Conservation (phyloP, 2,113 vertebrate species). For the Eleginops maclovinus region DNA sequence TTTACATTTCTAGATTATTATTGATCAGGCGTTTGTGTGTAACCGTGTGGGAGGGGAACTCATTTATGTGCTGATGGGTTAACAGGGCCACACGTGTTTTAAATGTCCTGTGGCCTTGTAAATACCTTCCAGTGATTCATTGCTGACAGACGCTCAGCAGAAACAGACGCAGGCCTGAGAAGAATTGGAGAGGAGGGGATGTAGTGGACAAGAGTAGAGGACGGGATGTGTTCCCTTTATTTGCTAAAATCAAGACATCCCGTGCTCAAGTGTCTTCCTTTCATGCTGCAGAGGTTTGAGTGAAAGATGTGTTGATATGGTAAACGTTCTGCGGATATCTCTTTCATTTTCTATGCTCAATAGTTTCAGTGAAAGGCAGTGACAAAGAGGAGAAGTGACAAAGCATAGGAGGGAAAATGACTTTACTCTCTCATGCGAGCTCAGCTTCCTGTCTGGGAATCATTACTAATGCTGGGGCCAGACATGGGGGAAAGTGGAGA, state of each 20-base stretch:
- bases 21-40: slow-evolving; percentile 10
- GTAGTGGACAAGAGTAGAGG: slow-evolving; percentile 16
- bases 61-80: slow-evolving; percentile 49
- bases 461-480: slow-evolving; percentile 73
- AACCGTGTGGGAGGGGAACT: slow-evolving; percentile 31
- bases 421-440: slow-evolving; percentile 55
- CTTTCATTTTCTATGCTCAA: slow-evolving; percentile 15
- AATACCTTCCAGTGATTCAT: slow-evolving; percentile 78
- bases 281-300: slow-evolving; percentile 1
- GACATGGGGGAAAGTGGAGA: slow-evolving; percentile 21
- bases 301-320: not conserved
- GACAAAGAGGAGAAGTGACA: slow-evolving; percentile 53
- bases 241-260: slow-evolving; percentile 8
- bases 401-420: slow-evolving; percentile 51
- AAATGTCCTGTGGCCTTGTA: slow-evolving; percentile 78
- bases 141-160: slow-evolving; percentile 67
- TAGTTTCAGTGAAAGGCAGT: slow-evolving; percentile 28
- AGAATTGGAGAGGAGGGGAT: slow-evolving; percentile 23
- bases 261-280: not conserved
- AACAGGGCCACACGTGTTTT: slow-evolving; percentile 76
- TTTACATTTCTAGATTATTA: not conserved
- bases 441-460: slow-evolving; percentile 78
- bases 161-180: slow-evolving; percentile 45
- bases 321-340: not conserved
- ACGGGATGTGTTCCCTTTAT: not conserved